Base-by-base conservation (phyloP, 1,140 invertebrate species). In the Ceratoteleas bidentatus region DNA sequence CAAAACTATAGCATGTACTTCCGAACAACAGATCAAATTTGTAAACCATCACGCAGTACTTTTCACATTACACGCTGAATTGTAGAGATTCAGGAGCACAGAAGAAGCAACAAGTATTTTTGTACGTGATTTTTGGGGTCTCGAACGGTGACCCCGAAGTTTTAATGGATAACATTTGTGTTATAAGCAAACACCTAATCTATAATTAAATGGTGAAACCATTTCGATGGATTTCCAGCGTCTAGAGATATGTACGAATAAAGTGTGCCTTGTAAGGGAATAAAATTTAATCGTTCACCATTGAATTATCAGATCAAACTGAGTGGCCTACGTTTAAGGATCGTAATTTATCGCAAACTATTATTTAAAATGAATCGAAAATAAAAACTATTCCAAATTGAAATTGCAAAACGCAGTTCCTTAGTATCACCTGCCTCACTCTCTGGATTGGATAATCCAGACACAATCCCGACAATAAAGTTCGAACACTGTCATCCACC, bases 141-240 rank as follows among this genome's bases (percentile, higher is more conserved):
- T 10, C 33, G 10, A 56, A n/a, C 13, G 38, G 8, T 13, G 11
- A 56, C 5, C 32, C 16, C 8, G 50, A 65, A 10, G 36, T 54
- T 47, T 40, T 65, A 65, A 24, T 33, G 33, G 43, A 33, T 65
- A 65, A 38, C 56, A 47, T 45, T 57, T 32, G 11, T 43, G n/a
- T 43, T 43, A 43, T 43, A 62, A 53, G 34, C 6, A 3, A 57
- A 43, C 40, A 57, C 24, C 6, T 45, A 52, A 70, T 10, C 47
- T 57, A 75, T 65, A 75, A 75, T 60, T 75, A 57, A 74, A 65
- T 74, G 54, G 16, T 66, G 38, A 60, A 53, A 16, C 9, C 70
- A 57, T 64, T 73, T 15, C 11, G 36, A 24, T 24, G 24, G 24
- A 24, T 24, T 24, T 24, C 1, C 24, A 24, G 24, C 24, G 24